Evolutionary conservation across 2,113 vertebrate species (phyloP), one percentile per base, ranked within the genome.

Genomic region (Echinops telfairi): DNA sequence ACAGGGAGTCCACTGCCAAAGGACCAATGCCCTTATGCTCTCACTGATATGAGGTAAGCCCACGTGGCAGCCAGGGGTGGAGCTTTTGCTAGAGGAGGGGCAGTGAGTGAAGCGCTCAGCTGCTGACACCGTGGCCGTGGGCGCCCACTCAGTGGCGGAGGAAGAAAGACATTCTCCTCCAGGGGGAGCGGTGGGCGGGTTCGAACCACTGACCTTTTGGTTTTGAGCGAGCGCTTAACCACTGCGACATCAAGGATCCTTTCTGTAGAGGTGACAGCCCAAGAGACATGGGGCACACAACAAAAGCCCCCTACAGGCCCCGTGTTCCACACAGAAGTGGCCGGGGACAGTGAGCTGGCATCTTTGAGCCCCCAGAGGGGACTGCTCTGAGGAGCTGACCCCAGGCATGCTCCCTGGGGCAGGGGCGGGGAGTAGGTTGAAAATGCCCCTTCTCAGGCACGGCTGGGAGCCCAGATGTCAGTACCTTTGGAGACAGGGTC

Each of bases 271-370:
- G 22, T 62, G 16, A 62, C 22, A 62, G 16, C 60, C 4, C 22
- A 62, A 62, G 60, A 22, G 22, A 22, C 22, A 23, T 62, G 60
- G 60, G 60, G 60, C 22, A 11, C 10, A 12, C 60, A 19, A 62
- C 60, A n/a, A 36, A 70, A 75, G 77, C 33, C 33, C 27, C 47
- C 23, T 9, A 0, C 17, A 23, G 23, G 29, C 57, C 27, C 6
- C 0, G 0, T 0, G n/a, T 23, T 17, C 23, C 77, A 31, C 0
- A 7, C 1, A 2, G 86, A 29, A 1, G 4, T 22, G 43, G 71
- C 83, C 3, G 9, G 57, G 29, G 68, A 36, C 0, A 1, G 66
- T 20, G 90, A 6, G 47, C 12, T 9, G 47, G 47, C 47, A 11
- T 53, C 47, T 53, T 53, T 53, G 47, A 8, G 6, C 16, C 19